Evolutionary conservation across 2,797 vertebrate species (phyloP), one percentile per base, ranked within the genome.

Genomic region (Myotis myotis): DNA sequence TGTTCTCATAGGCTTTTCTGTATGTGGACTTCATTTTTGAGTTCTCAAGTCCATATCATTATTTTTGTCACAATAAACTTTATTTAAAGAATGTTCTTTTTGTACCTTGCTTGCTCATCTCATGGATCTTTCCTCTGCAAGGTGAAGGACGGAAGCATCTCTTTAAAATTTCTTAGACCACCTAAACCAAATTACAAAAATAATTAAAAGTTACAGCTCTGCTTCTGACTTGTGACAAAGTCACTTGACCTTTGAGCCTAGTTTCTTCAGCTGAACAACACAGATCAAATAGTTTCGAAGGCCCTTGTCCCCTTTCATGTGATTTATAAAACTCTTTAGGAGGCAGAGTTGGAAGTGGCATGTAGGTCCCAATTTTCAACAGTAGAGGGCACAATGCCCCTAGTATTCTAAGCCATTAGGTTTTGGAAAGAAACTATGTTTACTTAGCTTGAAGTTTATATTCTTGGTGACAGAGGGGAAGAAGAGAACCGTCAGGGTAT

Each of bases 341-440:
- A 89, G 6, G 28, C 41, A 33, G 28, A 85, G 25, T 38, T 83
- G 51, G 30, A 91, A 89, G 79, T 38, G 23, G 44, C 12, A 4
- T 71, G 92, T 51, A 57, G 49, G 22, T 64, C 49, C 66, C 57
- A 86, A 15, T 95, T 85, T 17, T 96, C 78, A 87, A 72, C 97
- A 91, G 90, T 93, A 97, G 97, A 94, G 97, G 97, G 95, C 94
- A 75, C 36, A 66, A 36, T 93, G 70, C 44, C 55, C 74, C 41
- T 49, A 81, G 81, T 33, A 47, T 88, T 49, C 53, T 13, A 68
- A 57, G 57, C 17, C 8, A 2, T 64, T 88, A 30, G 8, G 17
- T 20, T 5, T 20, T 78, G 38, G 71, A 87, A 95, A 53, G 71
- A 87, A 95, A 57, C 36, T 87, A 8, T 0, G 41, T 19, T 36